Evolutionary conservation across 2,888 invertebrate species (phyloP), one percentile per base, ranked within the genome.

Genomic region (Tethea ocularis): DNA sequence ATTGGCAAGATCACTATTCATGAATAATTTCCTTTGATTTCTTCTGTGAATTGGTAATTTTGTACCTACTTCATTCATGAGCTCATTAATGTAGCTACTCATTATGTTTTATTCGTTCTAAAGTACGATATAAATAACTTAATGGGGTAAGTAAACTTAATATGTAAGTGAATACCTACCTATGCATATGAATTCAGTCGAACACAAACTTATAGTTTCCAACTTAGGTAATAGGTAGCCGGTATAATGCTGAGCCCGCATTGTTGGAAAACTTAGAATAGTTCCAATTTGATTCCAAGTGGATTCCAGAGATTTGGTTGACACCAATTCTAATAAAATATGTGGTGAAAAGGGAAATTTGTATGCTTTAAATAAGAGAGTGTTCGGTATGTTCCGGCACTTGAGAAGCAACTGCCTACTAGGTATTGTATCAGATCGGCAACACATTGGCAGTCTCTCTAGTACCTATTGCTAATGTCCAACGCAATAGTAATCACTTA

Each of bases 251-350:
- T 51, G 61, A 53, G 56, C 60, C 60, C 62, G 57, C 57, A 65
- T 68, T 70, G 65, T 65, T 57, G 58, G 61, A 56, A 57, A 67
- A 64, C 68, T 70, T 68, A 51, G 61, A 61, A 62, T 61, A 64
- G 66, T 66, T 68, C 57, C 57, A 60, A 58, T 63, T 55, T 60
- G 62, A 62, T 61, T 62, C 17, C 55, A 52, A 57, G 36, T 41
- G 52, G 52, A 57, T 52, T 38, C 36, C 51, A 54, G 51, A 53
- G 26, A 51, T 53, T 24, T 51, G 26, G 51, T 51, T 46, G 20
- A 20, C 10, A 46, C 46, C 46, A 46, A 33, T 13, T 33, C 13
- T 33, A 33, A 33, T 33, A 33, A 33, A 33, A 33, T 33, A 29
- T 7, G 7, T 29, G 10, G 33, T 33, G 33, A 7, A 33, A n/a